Conservation (phyloP, 2,888 invertebrate species). For the Caenorhabditis sp. region DNA sequence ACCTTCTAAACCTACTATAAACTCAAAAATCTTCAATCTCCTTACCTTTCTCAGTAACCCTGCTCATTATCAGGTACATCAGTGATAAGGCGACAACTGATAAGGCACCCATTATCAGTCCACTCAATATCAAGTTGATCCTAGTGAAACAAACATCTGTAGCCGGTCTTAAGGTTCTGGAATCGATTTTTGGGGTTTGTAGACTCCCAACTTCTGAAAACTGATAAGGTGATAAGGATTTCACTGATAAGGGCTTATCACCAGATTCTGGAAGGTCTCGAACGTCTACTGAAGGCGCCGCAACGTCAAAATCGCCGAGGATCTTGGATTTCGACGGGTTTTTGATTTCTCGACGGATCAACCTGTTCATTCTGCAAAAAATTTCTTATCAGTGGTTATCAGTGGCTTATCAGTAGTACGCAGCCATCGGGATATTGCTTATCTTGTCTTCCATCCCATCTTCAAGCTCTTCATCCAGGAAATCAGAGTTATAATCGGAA, state of each 20-base stretch:
- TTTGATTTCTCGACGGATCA: conserved; percentile 48
- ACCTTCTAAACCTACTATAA: conserved; percentile 20
- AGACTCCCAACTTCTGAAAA: conserved; percentile 23
- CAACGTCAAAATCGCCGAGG: conserved; percentile 67
- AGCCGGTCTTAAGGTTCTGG: too few species aligned
- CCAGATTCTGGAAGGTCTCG: conserved; percentile 68
- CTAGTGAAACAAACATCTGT: conserved; percentile 49
- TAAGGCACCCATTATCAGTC: conserved; percentile 38
- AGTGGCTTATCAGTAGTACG: conserved; percentile 1
- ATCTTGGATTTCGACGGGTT: conserved; percentile 5
- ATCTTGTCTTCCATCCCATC: conserved; percentile 34
- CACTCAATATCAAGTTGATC: conserved; percentile 28
- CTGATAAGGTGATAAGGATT: not conserved
- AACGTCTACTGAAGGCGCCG: conserved; percentile 70
- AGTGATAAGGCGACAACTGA: conserved; percentile 33
- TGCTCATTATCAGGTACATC: conserved; percentile 44
- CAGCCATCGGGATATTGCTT: conserved; percentile 15
- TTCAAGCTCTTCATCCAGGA: conserved; percentile 39
- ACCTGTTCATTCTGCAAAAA: conserved; percentile 48
- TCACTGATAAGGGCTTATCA: not conserved
- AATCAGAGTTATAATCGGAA: conserved; percentile 30
- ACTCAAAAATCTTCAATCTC: not conserved
- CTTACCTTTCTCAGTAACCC: conserved; percentile 34
- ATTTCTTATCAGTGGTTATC: not conserved
- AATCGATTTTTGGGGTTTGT: too few species aligned